A percentile compares a stretch with the other conserved stretches of the same genome.
phyloP scores from a whole-genome alignment of 2,888 invertebrate species.

The Folsomia candida region DNA sequence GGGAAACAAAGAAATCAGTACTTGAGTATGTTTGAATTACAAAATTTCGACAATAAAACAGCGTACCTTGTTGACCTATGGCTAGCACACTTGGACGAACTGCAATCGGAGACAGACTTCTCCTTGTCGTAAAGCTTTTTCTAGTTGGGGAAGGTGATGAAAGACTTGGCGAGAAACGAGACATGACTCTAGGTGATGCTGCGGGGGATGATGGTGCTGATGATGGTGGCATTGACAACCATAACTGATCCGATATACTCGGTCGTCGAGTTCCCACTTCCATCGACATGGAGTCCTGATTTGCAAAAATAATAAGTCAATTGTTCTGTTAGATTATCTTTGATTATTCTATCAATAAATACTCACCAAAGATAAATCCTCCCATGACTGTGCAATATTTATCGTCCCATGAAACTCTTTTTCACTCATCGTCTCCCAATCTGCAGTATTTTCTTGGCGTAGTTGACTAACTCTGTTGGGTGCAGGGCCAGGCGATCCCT shows the following conservation, averaged over 20 bases:
- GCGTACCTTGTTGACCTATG: constrained; percentile 21
- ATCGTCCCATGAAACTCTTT: constrained; percentile 85
- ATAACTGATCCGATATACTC: constrained; percentile 49
- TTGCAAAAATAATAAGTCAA: background rate
- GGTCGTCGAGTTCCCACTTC: constrained; percentile 46
- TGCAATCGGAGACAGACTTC: constrained; percentile 49
- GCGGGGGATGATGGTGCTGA: constrained; percentile 50
- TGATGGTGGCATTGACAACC: constrained; percentile 47
- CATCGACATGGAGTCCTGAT: constrained; percentile 49
- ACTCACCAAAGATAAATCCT: constrained; percentile 76
- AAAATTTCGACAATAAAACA: no score
- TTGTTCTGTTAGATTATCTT: background rate
- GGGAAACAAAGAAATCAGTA: constrained; percentile 4
- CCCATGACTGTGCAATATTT: constrained; percentile 93
- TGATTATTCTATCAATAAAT: background rate
- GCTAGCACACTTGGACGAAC: constrained; percentile 49
- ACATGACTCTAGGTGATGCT: constrained; percentile 46
- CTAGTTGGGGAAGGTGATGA: constrained; percentile 50
- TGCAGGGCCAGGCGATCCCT: constrained; percentile 61
- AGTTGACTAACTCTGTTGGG: constrained; percentile 85
- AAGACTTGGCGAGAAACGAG: constrained; percentile 47
- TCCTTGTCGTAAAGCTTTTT: constrained; percentile 49
- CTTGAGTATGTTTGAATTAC: no score
- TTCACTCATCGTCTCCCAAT: constrained; percentile 84
- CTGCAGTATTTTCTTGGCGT: constrained; percentile 66